Evolutionary conservation across 1,140 invertebrate genomes (phyloP).

Genomic region (Caenorhabditis remanei): DNA sequence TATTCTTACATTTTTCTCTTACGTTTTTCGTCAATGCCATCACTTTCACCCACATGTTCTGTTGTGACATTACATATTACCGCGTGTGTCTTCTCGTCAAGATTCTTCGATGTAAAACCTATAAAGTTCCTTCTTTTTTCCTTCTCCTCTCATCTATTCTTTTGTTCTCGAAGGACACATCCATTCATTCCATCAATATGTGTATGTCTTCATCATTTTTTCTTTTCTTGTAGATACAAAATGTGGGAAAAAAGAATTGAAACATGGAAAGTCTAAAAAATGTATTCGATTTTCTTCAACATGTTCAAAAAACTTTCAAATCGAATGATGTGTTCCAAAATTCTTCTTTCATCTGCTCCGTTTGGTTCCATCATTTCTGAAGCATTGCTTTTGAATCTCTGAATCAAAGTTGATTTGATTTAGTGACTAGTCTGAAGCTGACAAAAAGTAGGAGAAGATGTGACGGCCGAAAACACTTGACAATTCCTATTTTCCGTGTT

Average conservation of each 20-base stretch:
- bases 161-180: conserved; percentile 40
- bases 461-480: neutral
- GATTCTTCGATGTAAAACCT: conserved; percentile 44
- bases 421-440: neutral
- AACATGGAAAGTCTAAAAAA: neutral
- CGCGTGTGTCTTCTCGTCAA: conserved; percentile 48
- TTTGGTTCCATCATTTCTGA: conserved; percentile 28
- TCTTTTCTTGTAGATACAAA: neutral
- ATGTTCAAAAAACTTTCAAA: neutral
- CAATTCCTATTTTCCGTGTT: neutral
- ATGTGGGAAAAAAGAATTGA: neutral
- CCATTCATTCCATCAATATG: neutral
- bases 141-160: neutral
- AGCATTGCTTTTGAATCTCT: neutral
- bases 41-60: conserved; percentile 41
- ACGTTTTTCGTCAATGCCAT: conserved; percentile 38
- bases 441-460: neutral
- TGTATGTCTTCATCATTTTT: conserved; percentile 42
- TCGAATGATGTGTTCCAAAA: neutral
- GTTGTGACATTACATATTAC: conserved; percentile 51
- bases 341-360: neutral
- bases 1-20: neutral
- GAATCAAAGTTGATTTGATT: conserved; percentile 48
- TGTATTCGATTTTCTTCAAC: no score
- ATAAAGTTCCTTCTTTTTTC: conserved; percentile 38